phyloP scores from a whole-genome alignment of 2,888 invertebrate species.

The Megamerina dolium region DNA sequence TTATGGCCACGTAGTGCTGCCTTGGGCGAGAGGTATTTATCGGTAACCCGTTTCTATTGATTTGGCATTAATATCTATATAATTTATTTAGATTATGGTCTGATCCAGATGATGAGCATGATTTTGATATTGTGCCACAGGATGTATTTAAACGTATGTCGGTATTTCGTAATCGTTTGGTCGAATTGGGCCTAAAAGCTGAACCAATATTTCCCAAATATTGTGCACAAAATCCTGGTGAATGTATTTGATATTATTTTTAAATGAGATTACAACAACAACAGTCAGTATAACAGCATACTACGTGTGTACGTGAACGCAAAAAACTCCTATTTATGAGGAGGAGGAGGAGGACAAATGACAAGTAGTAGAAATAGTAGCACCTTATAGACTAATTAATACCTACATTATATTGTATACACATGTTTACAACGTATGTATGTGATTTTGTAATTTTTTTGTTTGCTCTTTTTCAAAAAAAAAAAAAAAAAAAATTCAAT shows the following conservation, averaged over 20 bases:
- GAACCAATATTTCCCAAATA: constrained; percentile 50
- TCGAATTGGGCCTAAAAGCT: constrained; percentile 47
- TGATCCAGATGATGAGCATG: constrained; percentile 48
- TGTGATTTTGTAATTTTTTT: too few species aligned
- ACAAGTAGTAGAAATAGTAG: too few species aligned
- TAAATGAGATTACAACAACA: constrained; percentile 21
- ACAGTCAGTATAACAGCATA: constrained; percentile 5
- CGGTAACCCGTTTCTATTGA: background rate
- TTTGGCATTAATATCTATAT: background rate
- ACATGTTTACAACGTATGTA: too few species aligned
- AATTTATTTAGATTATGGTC: constrained; percentile 40
- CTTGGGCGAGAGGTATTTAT: constrained; percentile 61
- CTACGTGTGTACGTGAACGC: background rate
- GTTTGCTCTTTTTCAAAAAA: too few species aligned
- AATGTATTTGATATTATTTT: constrained; percentile 49
- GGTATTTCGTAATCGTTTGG: constrained; percentile 47
- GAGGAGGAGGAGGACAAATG: too few species aligned
- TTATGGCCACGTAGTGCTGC: constrained; percentile 81
- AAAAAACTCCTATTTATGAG: too few species aligned
- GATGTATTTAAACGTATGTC: constrained; percentile 49
- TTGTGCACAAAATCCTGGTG: constrained; percentile 50
- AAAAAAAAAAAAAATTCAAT: too few species aligned
- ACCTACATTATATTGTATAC: too few species aligned
- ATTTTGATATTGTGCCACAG: constrained; percentile 43
- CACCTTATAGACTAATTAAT: too few species aligned